Percentiles rank a stretch among this genome's conserved stretches.
Evolutionary conservation across 1,140 invertebrate genomes (phyloP).

Genomic region (Lordiphosa collinella): DNA sequence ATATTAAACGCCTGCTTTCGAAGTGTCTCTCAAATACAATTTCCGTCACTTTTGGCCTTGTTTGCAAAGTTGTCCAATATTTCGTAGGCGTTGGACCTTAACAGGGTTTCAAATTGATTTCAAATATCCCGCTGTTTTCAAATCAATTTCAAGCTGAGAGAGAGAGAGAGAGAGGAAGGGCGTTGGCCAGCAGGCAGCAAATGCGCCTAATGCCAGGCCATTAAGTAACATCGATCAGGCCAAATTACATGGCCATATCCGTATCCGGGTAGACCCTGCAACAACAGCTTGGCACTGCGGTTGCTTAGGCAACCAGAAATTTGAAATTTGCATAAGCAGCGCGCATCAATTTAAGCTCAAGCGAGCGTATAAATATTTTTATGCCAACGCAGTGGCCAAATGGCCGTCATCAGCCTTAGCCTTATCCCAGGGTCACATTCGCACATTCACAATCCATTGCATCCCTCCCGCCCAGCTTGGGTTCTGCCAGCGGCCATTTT

Average conservation of each 20-base stretch:
- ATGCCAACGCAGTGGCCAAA: conserved; percentile 62
- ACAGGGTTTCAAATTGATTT: conserved; percentile 31
- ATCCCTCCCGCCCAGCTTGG: background rate
- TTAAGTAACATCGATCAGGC: conserved; percentile 65
- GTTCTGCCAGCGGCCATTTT: conserved; percentile 2
- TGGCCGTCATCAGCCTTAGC: conserved; percentile 21
- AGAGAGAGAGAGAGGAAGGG: background rate
- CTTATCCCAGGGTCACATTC: conserved; percentile 5
- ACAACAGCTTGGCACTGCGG: conserved; percentile 46
- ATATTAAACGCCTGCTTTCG: conserved; percentile 6
- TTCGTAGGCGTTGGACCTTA: conserved; percentile 8
- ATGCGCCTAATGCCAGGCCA: conserved; percentile 65
- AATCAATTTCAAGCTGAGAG: conserved; percentile 35
- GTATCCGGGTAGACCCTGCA: conserved; percentile 9
- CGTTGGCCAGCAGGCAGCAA: conserved; percentile 38
- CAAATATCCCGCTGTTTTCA: conserved; percentile 14
- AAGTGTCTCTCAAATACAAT: conserved; percentile 1
- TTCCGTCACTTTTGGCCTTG: background rate
- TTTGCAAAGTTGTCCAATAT: background rate
- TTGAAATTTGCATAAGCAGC: conserved; percentile 74
- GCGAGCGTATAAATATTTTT: conserved; percentile 71
- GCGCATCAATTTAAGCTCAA: conserved; percentile 64
- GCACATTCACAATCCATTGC: conserved; percentile 1
- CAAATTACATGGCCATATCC: conserved; percentile 62
- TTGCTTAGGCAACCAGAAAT: conserved; percentile 67